Base-by-base conservation (phyloP, 2,797 vertebrate genomes). In the Danionella dracula region DNA sequence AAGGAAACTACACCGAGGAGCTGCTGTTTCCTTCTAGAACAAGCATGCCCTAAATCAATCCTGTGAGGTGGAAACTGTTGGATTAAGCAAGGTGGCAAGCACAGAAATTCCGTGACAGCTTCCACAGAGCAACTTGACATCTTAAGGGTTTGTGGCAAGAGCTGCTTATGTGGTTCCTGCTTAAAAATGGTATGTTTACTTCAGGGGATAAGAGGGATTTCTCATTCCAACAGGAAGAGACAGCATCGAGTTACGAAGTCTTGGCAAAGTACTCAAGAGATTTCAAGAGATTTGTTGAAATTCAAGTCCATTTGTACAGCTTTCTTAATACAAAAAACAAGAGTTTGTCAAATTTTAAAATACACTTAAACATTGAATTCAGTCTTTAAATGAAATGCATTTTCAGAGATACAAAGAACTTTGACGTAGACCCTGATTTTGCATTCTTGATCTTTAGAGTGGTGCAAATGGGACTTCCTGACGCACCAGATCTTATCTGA, bases 1-100 rank as follows among this genome's bases (percentile, higher is more conserved):
- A 80, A 71, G 81, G 63, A 86, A 87, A 85, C 78, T 66, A 80
- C 79, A 83, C 79, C 71, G 41, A 31, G 51, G 35, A 53, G 58
- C 21, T 64, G 60, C 50, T 57, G 71, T 59, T 54, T 45, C 68
- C 68, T 71, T 71, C 41, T 44, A 51, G 76, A 79, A 72, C 4
- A 41, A 77, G 61, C n/a, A 45, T 65, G 73, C 56, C 32, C 35
- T 49, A 38, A 53, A 62, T 68, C 35, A 69, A 27, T 38, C 56
- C 49, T 45, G 56, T 8, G 16, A 50, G 40, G 23, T 42, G 51
- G 32, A 53, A 31, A 58, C 8, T 2, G 19, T 67, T 65, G 72
- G 67, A 72, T 75, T 76, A 75, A 62, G 46, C 20, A 31, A 68
- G 68, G 45, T 65, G 45, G 55, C 60, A 55, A 27, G 37, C 35